Conservation (phyloP, 2,888 invertebrate species). For the Anthrax anthrax region DNA sequence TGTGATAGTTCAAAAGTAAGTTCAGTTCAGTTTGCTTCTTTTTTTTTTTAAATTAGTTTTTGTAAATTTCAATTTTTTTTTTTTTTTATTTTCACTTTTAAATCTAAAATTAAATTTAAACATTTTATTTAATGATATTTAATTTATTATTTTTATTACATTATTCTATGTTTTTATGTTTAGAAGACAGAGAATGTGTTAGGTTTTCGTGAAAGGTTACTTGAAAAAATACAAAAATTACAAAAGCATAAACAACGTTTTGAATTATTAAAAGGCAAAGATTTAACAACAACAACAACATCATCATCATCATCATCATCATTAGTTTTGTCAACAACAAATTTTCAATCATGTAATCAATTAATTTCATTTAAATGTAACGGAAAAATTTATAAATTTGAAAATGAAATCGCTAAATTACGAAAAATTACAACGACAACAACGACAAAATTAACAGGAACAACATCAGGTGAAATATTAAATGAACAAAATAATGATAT, state of each 20-base stretch:
- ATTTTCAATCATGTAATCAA: no score
- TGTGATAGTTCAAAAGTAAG: slow-evolving; percentile 11
- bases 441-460: no score
- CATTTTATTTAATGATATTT: no score
- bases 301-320: neutral
- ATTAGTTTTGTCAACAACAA: no score
- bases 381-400: neutral
- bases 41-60: neutral
- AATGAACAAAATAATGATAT: neutral
- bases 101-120: no score
- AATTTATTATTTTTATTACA: no score
- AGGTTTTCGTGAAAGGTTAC: slow-evolving; percentile 8
- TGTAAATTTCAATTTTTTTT: no score
- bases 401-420: neutral
- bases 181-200: slow-evolving; percentile 6
- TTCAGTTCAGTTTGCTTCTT: neutral
- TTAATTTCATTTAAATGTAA: no score
- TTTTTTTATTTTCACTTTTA: neutral
- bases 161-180: neutral
- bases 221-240: slow-evolving; percentile 5
- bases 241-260: slow-evolving; percentile 6
- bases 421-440: neutral
- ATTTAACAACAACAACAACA: neutral
- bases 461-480: no score
- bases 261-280: neutral